These are phyloP conservation scores for Apodemia mormo DNA, from an alignment of 2,888 invertebrate species.

Conservation along the genomic window DNA sequence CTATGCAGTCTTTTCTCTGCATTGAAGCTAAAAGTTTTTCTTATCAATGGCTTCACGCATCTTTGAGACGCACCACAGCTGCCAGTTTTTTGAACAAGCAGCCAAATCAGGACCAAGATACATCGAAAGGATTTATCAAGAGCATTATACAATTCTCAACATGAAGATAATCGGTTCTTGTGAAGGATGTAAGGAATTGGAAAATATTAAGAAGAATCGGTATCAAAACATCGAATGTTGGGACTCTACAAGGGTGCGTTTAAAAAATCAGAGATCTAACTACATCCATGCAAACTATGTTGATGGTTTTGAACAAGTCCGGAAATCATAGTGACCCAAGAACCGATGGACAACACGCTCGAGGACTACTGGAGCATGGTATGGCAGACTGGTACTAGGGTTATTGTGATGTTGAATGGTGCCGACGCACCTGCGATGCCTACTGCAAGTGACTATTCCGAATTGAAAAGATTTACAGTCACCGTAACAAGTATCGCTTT, in stretches of 20 bases:
- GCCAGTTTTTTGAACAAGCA: background rate
- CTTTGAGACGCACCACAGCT: background rate
- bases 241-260: background rate
- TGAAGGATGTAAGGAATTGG: background rate
- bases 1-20: background rate
- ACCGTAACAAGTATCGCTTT: too few relatives aligned
- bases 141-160: background rate
- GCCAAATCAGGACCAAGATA: background rate
- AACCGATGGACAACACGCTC: constrained; percentile 15
- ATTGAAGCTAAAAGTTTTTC: background rate
- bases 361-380: constrained; percentile 11
- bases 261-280: constrained; percentile 8
- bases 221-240: constrained; percentile 8
- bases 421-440: too few relatives aligned
- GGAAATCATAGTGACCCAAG: constrained; percentile 21
- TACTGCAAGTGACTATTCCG: too few relatives aligned
- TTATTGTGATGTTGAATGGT: background rate
- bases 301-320: constrained; percentile 13
- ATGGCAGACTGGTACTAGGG: background rate
- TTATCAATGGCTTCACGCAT: background rate
- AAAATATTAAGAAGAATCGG: constrained; percentile 1
- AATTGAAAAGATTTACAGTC: too few relatives aligned
- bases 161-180: background rate
- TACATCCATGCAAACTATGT: constrained; percentile 22
- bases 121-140: background rate